Evolutionary conservation across 1,140 invertebrate genomes (phyloP), one percentile per base, ranked within the genome.

Genomic region (Penaeus indicus): DNA sequence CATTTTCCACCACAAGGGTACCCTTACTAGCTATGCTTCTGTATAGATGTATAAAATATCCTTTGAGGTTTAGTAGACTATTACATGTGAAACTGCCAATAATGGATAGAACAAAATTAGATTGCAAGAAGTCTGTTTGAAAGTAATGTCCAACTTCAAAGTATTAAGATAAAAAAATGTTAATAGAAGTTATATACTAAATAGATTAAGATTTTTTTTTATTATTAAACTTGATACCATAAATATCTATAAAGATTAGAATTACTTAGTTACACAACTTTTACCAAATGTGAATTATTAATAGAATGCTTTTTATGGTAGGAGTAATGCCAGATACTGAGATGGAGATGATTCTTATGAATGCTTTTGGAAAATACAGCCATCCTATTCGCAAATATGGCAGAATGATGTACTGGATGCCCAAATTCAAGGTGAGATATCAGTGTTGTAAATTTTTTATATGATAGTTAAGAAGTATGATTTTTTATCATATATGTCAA

Each of bases 341-440:
- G 93, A 95, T 97, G 92, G 95, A 98, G 91, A 93, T 95, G 85
- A 96, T 98, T 91, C 92, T 99, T 0, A 90, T 96, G 16, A 96
- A 96, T 92, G 95, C 96, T 67, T 99, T 99, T 94, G 98, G 98
- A 0, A 93, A 94, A 85, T 93, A 95, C 91, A 95, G 95, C 19
- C 95, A 95, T 92, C 96, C 97, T 0, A 92, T 97, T 21, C 93
- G 96, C 88, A 99, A 98, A 92, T 97, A 95, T 92, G 96, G 95
- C 94, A 94, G 97, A 77, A 98, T 99, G 96, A 95, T 97, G 94
- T 99, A 99, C 92, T 99, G 99, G 99, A 96, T 99, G 96, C 98
- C 98, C 7, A 99, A 99, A 93, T 97, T 99, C 92, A 97, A 96
- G 92, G 96, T 99, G 92, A 92, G 96, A 0, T 97, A 97, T 91